A percentile compares a stretch with the other conserved stretches of the same genome.
Evolutionary conservation across 2,113 vertebrate genomes (phyloP).

Genomic region (Hemibagrus wyckioides): DNA sequence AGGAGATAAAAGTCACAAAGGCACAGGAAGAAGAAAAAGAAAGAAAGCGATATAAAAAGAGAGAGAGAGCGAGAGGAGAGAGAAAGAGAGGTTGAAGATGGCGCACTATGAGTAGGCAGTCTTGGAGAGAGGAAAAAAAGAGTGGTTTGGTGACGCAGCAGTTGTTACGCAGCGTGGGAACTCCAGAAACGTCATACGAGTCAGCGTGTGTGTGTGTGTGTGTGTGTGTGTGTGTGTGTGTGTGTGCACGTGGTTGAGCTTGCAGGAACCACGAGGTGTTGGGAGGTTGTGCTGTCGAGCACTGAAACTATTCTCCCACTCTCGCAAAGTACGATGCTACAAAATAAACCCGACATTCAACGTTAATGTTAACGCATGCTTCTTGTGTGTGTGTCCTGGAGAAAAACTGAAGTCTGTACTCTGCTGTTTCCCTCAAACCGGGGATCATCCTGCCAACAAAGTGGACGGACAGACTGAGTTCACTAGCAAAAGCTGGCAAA

Average conservation of each 20-base stretch:
- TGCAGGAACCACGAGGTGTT: constrained; percentile 46
- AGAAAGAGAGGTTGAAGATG: constrained; percentile 23
- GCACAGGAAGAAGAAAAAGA: constrained; percentile 8
- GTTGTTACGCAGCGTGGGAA: constrained; percentile 62
- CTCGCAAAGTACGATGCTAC: background rate
- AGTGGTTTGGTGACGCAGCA: constrained; percentile 69
- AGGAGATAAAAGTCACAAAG: constrained; percentile 1
- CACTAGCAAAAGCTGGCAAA: background rate
- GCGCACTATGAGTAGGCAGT: constrained; percentile 10
- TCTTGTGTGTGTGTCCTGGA: background rate
- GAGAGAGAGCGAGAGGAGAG: background rate
- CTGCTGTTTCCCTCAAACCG: background rate
- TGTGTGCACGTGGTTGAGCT: constrained; percentile 5
- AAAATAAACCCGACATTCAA: background rate
- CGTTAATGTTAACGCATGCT: background rate
- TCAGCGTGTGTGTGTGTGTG: constrained; percentile 18
- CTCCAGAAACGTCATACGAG: constrained; percentile 66
- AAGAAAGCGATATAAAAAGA: background rate
- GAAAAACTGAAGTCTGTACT: background rate
- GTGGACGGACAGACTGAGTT: background rate
- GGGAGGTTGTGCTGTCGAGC: constrained; percentile 37
- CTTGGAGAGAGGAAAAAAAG: constrained; percentile 27
- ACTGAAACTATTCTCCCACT: background rate
- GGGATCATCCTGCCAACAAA: background rate
- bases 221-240: constrained; percentile 11